phyloP scores from a whole-genome alignment of 2,113 vertebrate species.

The Lasiurus cinereus region DNA sequence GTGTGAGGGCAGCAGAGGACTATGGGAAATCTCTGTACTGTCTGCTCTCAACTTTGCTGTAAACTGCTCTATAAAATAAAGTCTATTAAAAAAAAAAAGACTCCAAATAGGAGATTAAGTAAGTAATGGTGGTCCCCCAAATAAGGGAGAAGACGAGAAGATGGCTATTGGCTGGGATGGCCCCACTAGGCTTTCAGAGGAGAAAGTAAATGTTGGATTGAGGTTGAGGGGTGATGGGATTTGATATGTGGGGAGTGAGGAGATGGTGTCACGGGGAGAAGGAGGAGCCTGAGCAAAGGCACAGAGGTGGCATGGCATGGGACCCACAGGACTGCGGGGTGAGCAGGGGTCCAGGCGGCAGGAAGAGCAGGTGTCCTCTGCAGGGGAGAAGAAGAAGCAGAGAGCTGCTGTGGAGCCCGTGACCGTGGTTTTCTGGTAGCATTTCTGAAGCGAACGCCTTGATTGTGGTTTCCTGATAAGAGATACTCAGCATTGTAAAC shows the following conservation, averaged over 20 bases:
- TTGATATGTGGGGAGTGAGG: background rate
- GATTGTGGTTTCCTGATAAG: background rate
- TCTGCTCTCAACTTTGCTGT: background rate
- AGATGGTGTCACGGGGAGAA: background rate
- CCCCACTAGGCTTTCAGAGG: background rate
- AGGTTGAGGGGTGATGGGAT: background rate
- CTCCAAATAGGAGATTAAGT: background rate
- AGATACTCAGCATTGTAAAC: conserved; percentile 45
- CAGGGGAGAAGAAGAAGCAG: background rate
- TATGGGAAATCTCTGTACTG: background rate
- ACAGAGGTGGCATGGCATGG: background rate
- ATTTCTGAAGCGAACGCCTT: background rate
- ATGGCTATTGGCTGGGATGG: background rate
- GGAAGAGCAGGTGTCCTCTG: background rate
- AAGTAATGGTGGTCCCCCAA: background rate
- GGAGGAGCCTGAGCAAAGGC: background rate
- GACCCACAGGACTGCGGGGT: background rate
- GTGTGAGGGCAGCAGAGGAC: background rate
- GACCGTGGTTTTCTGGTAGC: background rate
- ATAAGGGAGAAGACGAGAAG: background rate
- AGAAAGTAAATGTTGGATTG: background rate
- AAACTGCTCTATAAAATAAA: background rate
- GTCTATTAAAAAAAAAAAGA: background rate
- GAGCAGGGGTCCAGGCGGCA: background rate
- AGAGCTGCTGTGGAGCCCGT: background rate